Conservation (phyloP, 2,888 invertebrate species). For the Bedellia somnulentella region DNA sequence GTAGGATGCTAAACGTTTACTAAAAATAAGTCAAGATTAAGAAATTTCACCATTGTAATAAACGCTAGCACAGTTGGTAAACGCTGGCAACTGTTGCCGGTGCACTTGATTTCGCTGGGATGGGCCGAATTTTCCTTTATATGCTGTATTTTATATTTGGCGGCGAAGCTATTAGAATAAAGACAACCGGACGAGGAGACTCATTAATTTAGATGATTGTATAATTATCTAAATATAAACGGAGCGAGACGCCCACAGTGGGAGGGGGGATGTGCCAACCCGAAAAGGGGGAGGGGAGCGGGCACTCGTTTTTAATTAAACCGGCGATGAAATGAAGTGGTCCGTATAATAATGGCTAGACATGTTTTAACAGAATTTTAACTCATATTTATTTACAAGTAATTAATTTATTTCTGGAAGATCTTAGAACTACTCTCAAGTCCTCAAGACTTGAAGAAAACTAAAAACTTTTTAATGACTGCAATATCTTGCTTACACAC, state of each 20-base stretch:
- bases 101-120: too few species aligned
- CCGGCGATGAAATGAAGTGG: conserved; percentile 60
- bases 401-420: neutral
- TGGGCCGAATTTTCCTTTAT: too few species aligned
- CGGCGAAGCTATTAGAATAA: too few species aligned
- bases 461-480: conserved; percentile 6
- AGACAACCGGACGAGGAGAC: conserved; percentile 56
- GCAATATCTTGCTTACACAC: neutral
- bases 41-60: too few species aligned
- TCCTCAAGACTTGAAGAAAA: neutral
- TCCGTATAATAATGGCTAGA: conserved; percentile 60
- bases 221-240: conserved; percentile 63
- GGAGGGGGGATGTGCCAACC: conserved; percentile 46
- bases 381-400: conserved; percentile 29
- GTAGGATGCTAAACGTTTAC: too few species aligned
- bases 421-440: too few species aligned
- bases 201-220: conserved; percentile 64
- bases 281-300: conserved; percentile 53
- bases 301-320: conserved; percentile 63
- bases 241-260: conserved; percentile 51
- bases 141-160: too few species aligned
- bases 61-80: too few species aligned
- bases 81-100: too few species aligned
- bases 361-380: conserved; percentile 58
- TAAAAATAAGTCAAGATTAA: too few species aligned